Conservation (phyloP, 2,113 vertebrate species). For the Caloenas nicobarica region DNA sequence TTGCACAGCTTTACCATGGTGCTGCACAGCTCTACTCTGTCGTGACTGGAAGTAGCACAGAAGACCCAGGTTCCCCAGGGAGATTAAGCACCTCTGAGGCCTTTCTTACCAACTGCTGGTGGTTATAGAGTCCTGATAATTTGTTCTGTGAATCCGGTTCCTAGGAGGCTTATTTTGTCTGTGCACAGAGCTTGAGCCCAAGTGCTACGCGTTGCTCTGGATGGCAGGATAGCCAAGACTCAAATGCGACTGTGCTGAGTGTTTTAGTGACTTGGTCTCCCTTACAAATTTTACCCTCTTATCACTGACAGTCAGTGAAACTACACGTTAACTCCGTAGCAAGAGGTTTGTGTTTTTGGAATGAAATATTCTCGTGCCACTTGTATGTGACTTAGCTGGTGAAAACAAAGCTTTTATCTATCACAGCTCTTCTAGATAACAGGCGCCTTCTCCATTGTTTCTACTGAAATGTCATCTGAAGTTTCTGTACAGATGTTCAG, state of each 20-base stretch:
- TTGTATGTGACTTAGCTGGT: conserved; percentile 20
- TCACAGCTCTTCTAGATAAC: conserved; percentile 7
- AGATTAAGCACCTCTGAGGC: background rate
- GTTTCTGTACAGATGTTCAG: background rate
- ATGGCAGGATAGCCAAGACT: background rate
- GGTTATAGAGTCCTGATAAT: background rate
- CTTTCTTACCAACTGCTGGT: background rate
- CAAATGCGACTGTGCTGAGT: background rate
- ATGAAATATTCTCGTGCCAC: background rate
- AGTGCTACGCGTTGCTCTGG: background rate
- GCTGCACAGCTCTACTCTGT: background rate
- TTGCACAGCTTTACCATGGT: background rate
- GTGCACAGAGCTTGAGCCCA: background rate
- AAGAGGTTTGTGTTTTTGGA: conserved; percentile 11
- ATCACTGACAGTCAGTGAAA: conserved; percentile 34
- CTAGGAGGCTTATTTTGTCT: background rate
- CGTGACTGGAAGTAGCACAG: background rate
- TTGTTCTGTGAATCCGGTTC: background rate
- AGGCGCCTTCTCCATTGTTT: background rate
- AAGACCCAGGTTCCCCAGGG: background rate
- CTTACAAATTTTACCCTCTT: conserved; percentile 16
- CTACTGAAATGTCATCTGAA: conserved; percentile 12
- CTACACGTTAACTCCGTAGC: background rate
- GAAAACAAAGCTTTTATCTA: conserved; percentile 42
- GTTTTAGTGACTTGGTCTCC: background rate